Conservation (phyloP, 2,113 vertebrate species). For the Chionomys nivalis region DNA sequence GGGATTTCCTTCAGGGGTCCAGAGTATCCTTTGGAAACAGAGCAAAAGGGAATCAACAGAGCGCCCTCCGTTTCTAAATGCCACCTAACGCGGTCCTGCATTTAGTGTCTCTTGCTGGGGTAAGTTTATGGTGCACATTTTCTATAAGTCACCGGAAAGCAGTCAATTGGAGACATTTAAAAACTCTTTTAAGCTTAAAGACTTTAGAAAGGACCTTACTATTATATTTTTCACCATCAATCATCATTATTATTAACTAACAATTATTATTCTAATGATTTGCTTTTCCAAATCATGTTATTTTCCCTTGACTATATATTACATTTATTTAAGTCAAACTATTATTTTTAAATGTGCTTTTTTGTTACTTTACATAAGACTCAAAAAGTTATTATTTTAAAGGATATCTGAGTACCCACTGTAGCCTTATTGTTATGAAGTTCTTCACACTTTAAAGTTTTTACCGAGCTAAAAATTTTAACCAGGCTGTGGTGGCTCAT, state of each 20-base stretch:
- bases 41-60: slow-evolving; percentile 15
- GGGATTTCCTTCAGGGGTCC: slow-evolving; percentile 95
- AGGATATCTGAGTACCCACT: neutral
- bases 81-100: neutral
- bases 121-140: neutral
- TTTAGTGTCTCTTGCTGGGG: neutral
- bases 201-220: slow-evolving; percentile 1
- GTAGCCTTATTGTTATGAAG: neutral
- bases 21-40: slow-evolving; percentile 89
- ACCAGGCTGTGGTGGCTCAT: neutral
- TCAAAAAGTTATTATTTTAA: neutral
- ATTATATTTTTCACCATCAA: neutral
- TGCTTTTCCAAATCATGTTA: neutral
- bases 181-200: neutral
- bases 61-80: neutral
- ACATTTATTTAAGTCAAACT: neutral
- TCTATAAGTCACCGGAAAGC: neutral
- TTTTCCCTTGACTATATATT: neutral
- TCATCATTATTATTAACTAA: neutral
- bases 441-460: neutral
- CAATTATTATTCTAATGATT: neutral
- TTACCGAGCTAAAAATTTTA: neutral
- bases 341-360: neutral
- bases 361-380: neutral
- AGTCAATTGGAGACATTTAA: neutral